Percentiles rank a stretch among this genome's conserved stretches.
Evolutionary conservation across 2,888 invertebrate genomes (phyloP).

Genomic region (Galerucella pusilla): DNA sequence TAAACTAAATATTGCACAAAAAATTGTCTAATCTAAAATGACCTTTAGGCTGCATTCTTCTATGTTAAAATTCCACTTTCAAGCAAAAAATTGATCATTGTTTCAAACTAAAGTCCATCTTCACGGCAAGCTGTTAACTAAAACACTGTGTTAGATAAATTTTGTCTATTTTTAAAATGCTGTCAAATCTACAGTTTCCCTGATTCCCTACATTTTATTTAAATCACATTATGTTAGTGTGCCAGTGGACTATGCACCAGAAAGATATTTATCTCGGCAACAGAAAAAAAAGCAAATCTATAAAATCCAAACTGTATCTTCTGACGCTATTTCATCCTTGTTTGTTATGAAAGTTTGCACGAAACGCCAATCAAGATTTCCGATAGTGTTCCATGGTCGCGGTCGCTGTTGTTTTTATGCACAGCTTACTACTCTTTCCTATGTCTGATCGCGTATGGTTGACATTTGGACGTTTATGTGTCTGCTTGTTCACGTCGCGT

Average conservation of each 20-base stretch:
- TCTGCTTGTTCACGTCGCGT: constrained; percentile 8
- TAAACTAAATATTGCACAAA: too few species aligned
- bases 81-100: too few species aligned
- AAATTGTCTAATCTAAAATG: too few species aligned
- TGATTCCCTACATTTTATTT: too few species aligned
- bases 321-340: constrained; percentile 40
- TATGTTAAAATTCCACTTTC: too few species aligned
- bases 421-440: constrained; percentile 29
- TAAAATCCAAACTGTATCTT: constrained; percentile 37
- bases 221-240: background rate
- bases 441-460: constrained; percentile 8
- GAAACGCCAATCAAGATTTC: constrained; percentile 43
- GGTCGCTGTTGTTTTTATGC: constrained; percentile 34
- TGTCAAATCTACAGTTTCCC: too few species aligned
- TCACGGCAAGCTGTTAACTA: too few species aligned
- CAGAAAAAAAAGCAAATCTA: constrained; percentile 21
- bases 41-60: too few species aligned
- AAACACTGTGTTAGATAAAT: too few species aligned
- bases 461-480: constrained; percentile 30
- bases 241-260: background rate
- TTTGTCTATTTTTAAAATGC: too few species aligned
- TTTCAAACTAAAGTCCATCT: too few species aligned
- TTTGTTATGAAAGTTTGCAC: constrained; percentile 44
- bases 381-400: constrained; percentile 37
- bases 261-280: background rate